These are phyloP conservation scores for Mechanitis messenoides DNA, from an alignment of 2,888 invertebrate species.

Conservation along the genomic window DNA sequence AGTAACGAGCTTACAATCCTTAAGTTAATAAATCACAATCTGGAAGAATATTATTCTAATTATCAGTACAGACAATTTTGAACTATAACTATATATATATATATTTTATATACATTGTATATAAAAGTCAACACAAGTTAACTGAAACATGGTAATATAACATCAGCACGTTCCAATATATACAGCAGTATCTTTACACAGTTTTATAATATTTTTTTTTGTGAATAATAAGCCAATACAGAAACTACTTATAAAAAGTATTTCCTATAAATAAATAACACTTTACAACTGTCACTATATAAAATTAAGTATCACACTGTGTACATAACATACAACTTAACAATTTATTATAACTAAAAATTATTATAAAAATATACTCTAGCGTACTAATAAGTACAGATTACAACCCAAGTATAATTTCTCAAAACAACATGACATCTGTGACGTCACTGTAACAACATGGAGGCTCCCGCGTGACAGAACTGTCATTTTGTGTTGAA, in stretches of 20 bases:
- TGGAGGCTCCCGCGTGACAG: not conserved
- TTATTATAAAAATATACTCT: constrained; percentile 20
- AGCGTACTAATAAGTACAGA: constrained; percentile 17
- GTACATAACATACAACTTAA: not conserved
- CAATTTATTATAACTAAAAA: constrained; percentile 14
- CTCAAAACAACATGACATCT: constrained; percentile 5
- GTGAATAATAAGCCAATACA: too few species aligned
- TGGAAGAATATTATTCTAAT: constrained; percentile 16
- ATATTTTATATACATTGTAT: too few species aligned
- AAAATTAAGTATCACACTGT: constrained; percentile 1
- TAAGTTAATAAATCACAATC: constrained; percentile 11
- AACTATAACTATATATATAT: too few species aligned
- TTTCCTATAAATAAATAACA: not conserved
- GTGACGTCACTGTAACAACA: constrained; percentile 14
- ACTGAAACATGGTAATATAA: too few species aligned
- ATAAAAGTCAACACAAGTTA: too few species aligned
- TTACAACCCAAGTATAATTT: not conserved
- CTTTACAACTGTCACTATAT: not conserved
- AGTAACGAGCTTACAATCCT: not conserved
- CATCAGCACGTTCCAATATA: too few species aligned
- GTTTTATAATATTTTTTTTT: too few species aligned
- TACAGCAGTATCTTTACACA: too few species aligned
- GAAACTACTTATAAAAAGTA: too few species aligned
- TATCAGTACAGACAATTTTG: too few species aligned
- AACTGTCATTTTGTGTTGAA: not conserved